phyloP scores from a whole-genome alignment of 2,888 invertebrate genomes.

The Sipha maydis region DNA sequence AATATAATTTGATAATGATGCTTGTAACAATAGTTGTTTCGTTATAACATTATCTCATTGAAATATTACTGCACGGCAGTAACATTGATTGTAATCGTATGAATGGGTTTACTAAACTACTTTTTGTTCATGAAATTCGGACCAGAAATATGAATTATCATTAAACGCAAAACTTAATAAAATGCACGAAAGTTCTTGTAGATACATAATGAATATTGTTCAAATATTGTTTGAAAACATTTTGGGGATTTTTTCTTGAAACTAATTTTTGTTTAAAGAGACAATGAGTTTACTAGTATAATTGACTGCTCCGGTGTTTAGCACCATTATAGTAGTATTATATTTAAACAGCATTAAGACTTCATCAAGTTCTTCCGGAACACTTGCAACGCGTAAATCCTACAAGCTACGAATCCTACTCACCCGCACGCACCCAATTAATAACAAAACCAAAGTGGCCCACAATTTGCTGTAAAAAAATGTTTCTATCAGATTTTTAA shows the following conservation, averaged over 20 bases:
- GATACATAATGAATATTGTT: not conserved
- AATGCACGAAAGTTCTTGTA: not conserved
- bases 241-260: not conserved
- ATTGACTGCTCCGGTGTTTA: not conserved
- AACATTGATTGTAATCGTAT: too few relatives aligned
- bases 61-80: too few relatives aligned
- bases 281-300: not conserved
- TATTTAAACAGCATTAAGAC: conserved; percentile 6
- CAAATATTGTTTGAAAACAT: not conserved
- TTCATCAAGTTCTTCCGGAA: conserved; percentile 13
- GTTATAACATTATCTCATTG: too few relatives aligned
- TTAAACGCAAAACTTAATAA: not conserved
- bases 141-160: too few relatives aligned
- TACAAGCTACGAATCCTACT: not conserved
- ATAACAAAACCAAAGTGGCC: not conserved
- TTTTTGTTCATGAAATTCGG: too few relatives aligned
- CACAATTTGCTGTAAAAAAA: not conserved
- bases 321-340: not conserved
- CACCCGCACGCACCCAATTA: not conserved
- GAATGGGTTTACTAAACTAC: too few relatives aligned
- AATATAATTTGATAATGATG: too few relatives aligned
- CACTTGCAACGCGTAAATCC: not conserved
- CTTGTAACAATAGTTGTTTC: too few relatives aligned
- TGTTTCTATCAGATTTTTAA: not conserved
- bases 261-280: not conserved